These are phyloP conservation scores for Zaprionus lineosus DNA, from an alignment of 2,888 invertebrate species.

Conservation along the genomic window DNA sequence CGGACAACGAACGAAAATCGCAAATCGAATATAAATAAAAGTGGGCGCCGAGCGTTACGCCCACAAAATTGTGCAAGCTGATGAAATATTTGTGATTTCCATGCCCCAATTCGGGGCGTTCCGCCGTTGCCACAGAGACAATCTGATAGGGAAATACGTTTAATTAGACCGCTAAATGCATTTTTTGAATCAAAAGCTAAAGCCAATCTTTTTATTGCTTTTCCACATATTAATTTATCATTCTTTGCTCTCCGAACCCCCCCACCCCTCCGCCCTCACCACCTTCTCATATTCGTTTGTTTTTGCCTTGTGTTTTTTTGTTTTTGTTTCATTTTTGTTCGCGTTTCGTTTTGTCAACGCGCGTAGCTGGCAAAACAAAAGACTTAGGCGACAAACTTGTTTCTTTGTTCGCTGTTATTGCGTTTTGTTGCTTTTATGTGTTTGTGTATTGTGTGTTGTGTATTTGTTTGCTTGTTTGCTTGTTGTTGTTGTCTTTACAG, in stretches of 20 bases:
- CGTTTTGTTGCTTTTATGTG: neutral
- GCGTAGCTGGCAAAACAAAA: slow-evolving; percentile 59
- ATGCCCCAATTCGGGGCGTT: slow-evolving; percentile 39
- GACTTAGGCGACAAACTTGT: slow-evolving; percentile 73
- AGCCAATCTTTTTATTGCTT: slow-evolving; percentile 36
- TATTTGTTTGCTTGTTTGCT: slow-evolving; percentile 36
- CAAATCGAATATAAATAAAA: slow-evolving; percentile 28
- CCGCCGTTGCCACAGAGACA: too few species aligned
- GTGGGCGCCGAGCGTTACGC: slow-evolving; percentile 46
- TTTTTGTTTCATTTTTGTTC: slow-evolving; percentile 10
- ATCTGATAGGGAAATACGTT: slow-evolving; percentile 64
- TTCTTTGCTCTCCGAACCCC: slow-evolving; percentile 36
- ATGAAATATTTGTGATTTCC: slow-evolving; percentile 45
- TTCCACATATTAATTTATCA: slow-evolving; percentile 62
- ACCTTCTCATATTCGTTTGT: too few species aligned
- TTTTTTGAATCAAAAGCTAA: slow-evolving; percentile 10
- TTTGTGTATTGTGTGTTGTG: neutral
- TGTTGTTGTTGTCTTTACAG: neutral
- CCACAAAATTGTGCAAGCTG: slow-evolving; percentile 60
- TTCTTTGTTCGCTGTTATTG: slow-evolving; percentile 33
- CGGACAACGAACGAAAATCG: too few species aligned
- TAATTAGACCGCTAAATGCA: slow-evolving; percentile 66
- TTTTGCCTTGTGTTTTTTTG: too few species aligned
- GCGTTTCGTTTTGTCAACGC: slow-evolving; percentile 28
- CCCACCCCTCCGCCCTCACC: too few species aligned